A percentile compares a stretch with the other conserved stretches of the same genome.
phyloP scores from a whole-genome alignment of 2,888 invertebrate genomes.

The Tricholauxania praeusta region DNA sequence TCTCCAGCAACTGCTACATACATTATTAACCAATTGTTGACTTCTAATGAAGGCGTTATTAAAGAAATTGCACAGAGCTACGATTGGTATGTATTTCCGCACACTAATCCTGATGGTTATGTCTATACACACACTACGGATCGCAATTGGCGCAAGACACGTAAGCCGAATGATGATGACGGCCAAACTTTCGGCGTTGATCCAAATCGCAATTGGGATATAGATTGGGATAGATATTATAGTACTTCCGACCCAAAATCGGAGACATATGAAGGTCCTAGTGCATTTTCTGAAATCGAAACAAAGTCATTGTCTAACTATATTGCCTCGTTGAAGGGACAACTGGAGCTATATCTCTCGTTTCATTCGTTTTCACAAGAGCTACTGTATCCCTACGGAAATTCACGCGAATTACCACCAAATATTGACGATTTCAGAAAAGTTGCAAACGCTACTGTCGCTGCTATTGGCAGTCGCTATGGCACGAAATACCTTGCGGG shows the following conservation, averaged over 20 bases:
- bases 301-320: slow-evolving; percentile 71
- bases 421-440: too few relatives aligned
- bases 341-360: slow-evolving; percentile 75
- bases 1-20: slow-evolving; percentile 75
- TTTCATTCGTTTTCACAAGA: slow-evolving; percentile 82
- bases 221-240: slow-evolving; percentile 75
- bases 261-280: slow-evolving; percentile 75
- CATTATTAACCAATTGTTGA: slow-evolving; percentile 73
- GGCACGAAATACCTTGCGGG: neutral
- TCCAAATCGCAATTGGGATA: slow-evolving; percentile 83
- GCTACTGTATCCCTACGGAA: slow-evolving; percentile 75
- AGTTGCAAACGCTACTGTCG: too few relatives aligned
- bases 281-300: slow-evolving; percentile 79
- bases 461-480: too few relatives aligned
- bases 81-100: slow-evolving; percentile 82
- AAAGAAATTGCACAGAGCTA: slow-evolving; percentile 70
- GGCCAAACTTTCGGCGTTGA: slow-evolving; percentile 74
- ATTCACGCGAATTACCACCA: slow-evolving; percentile 68
- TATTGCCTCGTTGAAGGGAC: slow-evolving; percentile 69
- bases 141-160: slow-evolving; percentile 77
- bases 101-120: slow-evolving; percentile 83
- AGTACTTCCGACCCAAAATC: slow-evolving; percentile 72
- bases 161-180: slow-evolving; percentile 68
- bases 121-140: slow-evolving; percentile 72
- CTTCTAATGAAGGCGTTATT: slow-evolving; percentile 69